Percentiles rank a stretch among this genome's conserved stretches.
Conservation (phyloP, 2,888 invertebrate species). For the Brassicogethes aeneus region DNA sequence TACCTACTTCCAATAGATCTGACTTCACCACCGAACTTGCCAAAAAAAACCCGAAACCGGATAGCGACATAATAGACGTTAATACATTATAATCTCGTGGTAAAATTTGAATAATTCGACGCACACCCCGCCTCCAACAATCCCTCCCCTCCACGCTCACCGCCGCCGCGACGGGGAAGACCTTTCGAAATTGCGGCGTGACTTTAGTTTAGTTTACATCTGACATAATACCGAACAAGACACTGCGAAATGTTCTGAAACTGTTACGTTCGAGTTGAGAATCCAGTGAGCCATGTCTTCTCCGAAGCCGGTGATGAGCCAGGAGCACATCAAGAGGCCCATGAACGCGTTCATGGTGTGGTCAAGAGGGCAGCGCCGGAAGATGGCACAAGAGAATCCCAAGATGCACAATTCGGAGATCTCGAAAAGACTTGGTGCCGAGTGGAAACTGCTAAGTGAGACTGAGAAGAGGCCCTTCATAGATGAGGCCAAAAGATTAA, state of each 20-base stretch:
- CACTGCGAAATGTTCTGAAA: neutral
- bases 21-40: too few species aligned
- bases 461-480: conserved; percentile 83
- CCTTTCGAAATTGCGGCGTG: conserved; percentile 22
- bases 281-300: conserved; percentile 22
- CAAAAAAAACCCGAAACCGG: too few species aligned
- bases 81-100: conserved; percentile 17
- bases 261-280: neutral
- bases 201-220: conserved; percentile 16
- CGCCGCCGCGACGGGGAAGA: conserved; percentile 20
- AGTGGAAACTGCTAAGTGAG: conserved; percentile 83
- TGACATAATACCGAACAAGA: neutral
- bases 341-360: conserved; percentile 87
- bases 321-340: conserved; percentile 64
- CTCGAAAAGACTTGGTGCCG: conserved; percentile 75
- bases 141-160: conserved; percentile 19
- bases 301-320: conserved; percentile 34
- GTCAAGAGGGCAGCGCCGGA: conserved; percentile 79
- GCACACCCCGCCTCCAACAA: conserved; percentile 27
- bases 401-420: conserved; percentile 94
- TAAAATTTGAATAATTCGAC: conserved; percentile 28
- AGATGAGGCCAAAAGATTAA: conserved; percentile 80
- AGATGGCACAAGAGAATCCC: conserved; percentile 90
- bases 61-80: too few species aligned
- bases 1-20: too few species aligned